Percentiles rank a stretch among this genome's conserved stretches.
phyloP scores from a whole-genome alignment of 2,797 vertebrate genomes.

The Hemibagrus guttatus region DNA sequence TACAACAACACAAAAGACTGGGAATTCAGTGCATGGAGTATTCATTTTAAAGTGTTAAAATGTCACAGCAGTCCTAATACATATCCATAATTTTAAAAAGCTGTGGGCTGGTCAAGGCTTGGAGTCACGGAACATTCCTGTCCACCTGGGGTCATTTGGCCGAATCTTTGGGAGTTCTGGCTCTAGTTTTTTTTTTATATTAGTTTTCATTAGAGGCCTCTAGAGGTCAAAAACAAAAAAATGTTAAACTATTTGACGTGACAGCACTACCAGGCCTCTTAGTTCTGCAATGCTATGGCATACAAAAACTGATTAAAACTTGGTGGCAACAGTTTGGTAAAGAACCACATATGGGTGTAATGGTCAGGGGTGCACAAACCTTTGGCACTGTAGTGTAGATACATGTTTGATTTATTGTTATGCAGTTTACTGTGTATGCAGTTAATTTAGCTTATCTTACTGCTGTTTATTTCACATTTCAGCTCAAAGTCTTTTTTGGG shows the following conservation, averaged over 20 bases:
- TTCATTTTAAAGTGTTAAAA: background rate
- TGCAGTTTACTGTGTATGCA: no score
- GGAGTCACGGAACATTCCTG: background rate
- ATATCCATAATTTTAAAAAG: background rate
- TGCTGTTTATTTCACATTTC: no score
- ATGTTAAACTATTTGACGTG: background rate
- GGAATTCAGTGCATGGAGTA: background rate
- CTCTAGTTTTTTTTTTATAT: no score
- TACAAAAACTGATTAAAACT: no score
- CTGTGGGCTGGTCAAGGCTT: background rate
- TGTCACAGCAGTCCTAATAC: background rate
- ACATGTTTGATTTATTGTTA: no score
- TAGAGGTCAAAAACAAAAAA: background rate
- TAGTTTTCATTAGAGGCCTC: background rate
- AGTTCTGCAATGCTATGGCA: no score
- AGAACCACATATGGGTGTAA: no score
- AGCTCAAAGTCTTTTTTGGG: no score
- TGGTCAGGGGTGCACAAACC: no score
- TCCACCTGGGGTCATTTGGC: background rate
- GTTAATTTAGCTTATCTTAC: no score
- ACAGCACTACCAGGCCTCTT: background rate
- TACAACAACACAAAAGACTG: background rate
- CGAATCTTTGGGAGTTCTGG: background rate
- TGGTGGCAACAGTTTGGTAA: no score
- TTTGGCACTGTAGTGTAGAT: no score